These are phyloP conservation scores for Ornithoptera priamus DNA, from an alignment of 2,888 invertebrate species.

Conservation along the genomic window DNA sequence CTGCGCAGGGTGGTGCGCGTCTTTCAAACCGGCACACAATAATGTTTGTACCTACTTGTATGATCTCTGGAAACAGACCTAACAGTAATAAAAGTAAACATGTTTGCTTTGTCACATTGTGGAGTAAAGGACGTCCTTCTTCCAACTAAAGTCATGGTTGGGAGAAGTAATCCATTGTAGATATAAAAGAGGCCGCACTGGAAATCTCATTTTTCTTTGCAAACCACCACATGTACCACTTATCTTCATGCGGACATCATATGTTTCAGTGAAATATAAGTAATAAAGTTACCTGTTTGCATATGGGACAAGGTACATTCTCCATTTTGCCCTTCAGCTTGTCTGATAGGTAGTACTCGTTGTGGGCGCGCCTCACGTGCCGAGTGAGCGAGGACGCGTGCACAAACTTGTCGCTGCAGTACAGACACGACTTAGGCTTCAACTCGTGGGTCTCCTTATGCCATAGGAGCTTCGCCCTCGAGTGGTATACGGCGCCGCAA, in stretches of 20 bases:
- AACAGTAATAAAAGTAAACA: too few relatives aligned
- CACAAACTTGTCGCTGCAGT: conserved; percentile 92
- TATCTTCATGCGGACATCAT: background rate
- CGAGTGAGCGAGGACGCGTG: conserved; percentile 90
- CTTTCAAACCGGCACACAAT: too few relatives aligned
- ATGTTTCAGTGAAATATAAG: background rate
- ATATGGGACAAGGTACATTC: conserved; percentile 89
- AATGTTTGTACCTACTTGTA: too few relatives aligned
- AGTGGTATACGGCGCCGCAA: conserved; percentile 90
- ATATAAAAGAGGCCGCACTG: too few relatives aligned
- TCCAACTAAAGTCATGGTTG: too few relatives aligned
- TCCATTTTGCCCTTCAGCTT: conserved; percentile 82
- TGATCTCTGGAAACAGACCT: too few relatives aligned
- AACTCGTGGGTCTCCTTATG: conserved; percentile 92
- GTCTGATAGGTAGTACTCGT: conserved; percentile 85
- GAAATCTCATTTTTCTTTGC: too few relatives aligned
- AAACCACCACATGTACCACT: too few relatives aligned
- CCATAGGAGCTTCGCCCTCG: conserved; percentile 91
- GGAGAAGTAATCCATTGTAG: too few relatives aligned
- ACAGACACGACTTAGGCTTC: conserved; percentile 90
- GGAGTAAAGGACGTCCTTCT: too few relatives aligned
- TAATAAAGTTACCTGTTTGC: conserved; percentile 72
- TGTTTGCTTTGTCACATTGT: too few relatives aligned
- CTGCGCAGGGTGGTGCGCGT: too few relatives aligned
- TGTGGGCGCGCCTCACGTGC: conserved; percentile 90